Base-by-base conservation (phyloP, 2,113 vertebrate genomes). In the Lepus timidus region DNA sequence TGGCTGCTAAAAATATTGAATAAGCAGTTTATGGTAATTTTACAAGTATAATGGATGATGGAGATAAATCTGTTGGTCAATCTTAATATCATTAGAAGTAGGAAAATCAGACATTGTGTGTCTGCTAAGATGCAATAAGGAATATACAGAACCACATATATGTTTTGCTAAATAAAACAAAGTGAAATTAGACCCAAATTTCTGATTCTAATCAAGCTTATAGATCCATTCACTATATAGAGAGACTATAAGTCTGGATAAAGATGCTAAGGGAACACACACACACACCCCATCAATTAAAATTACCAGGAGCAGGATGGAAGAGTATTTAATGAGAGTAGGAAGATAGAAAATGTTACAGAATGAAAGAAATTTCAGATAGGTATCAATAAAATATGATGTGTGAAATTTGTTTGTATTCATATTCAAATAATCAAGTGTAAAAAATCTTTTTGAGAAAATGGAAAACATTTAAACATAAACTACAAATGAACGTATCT, bases 321-420 rank as follows among this genome's bases (percentile, higher is more conserved):
- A 29, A 27, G 3, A 16, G 17, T 80, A 49, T 22, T 81, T 75
- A 78, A 29, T 76, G 5, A 93, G n/a, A 82, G n/a, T 13, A 17
- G 61, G 44, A 88, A 85, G 20, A 58, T 22, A 19, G 12, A 62
- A 88, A 39, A 0, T 67, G 3, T 62, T 80, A 27, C 11, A 25
- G 52, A 74, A 84, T 71, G 44, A 79, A 94, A 92, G 20, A 92
- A 55, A 83, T 87, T 90, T 90, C 92, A 94, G 6, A 75, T 27
- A 88, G 23, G 76, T 85, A 52, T 49, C 33, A 23, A 85, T 90
- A 55, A 88, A 36, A 61, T 92, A 3, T 88, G 49, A 85, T 29
- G 1, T 89, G 9, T 52, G 65, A 39, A 73, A 36, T 17, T 67
- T 62, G 0, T 79, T 73, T 90, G 31, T 22, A 90, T 83, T 86